A percentile compares a stretch with the other conserved stretches of the same genome.
Conservation (phyloP, 2,113 vertebrate genomes). For the Hippolais icterina region DNA sequence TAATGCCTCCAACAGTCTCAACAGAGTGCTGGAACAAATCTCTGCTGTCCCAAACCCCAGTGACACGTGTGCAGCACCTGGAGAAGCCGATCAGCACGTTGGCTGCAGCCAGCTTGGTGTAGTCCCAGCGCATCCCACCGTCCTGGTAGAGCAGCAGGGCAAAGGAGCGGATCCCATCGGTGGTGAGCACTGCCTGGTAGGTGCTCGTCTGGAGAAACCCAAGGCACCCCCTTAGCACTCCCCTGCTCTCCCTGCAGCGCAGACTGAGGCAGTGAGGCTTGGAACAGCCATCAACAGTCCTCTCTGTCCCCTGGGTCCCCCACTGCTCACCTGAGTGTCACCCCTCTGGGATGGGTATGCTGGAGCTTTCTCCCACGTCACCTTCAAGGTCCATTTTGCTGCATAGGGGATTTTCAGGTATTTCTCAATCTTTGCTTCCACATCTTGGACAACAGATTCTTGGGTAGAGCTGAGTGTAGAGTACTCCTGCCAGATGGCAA, state of each 20-base stretch:
- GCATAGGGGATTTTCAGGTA: conserved; percentile 30
- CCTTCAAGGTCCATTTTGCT: conserved; percentile 78
- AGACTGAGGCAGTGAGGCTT: neutral
- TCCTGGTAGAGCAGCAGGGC: conserved; percentile 55
- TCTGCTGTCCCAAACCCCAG: neutral
- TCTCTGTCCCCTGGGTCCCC: neutral
- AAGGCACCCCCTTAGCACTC: neutral
- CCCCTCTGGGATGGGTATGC: neutral
- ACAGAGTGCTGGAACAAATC: neutral
- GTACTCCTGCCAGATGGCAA: conserved; percentile 45
- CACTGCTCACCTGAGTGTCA: neutral
- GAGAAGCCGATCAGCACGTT: conserved; percentile 37
- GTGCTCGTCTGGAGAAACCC: conserved; percentile 20
- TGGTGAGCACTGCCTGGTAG: conserved; percentile 38
- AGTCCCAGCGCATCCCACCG: neutral
- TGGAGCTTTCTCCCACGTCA: conserved; percentile 68
- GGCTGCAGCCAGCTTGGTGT: neutral
- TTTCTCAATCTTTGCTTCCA: conserved; percentile 63
- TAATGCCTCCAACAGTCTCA: fast-evolving
- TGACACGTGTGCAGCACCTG: neutral
- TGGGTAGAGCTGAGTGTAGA: neutral
- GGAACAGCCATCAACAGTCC: neutral
- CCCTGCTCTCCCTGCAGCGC: fast-evolving
- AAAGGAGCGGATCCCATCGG: neutral
- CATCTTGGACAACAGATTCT: neutral